Base-by-base conservation (phyloP, 2,113 vertebrate species). In the Asarcornis scutulata region DNA sequence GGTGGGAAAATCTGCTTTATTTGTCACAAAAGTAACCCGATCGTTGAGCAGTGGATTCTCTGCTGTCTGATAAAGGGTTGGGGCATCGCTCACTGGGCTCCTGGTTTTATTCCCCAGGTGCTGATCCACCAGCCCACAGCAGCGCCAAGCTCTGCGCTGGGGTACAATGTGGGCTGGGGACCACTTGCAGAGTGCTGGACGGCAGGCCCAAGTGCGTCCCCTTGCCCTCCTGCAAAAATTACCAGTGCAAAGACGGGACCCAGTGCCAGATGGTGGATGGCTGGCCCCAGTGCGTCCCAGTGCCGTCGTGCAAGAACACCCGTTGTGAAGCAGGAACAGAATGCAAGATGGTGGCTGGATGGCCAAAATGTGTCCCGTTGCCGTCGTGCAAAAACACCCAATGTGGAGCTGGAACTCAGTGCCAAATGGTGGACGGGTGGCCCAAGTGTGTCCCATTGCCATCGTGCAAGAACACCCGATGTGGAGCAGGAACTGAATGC, bases 271-370 rank as follows among this genome's bases (percentile, higher is more conserved):
- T 64, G 76, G 76, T 32, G 6, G 12, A 40, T 0, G 36, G 46
- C 0, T 14, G 2, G 8, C 77, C 77, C 2, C 20, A 27, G 1
- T 79, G 77, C 0, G 7, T 79, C 29, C 76, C 60, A 0, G 0
- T 32, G 8, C 76, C 59, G 0, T 64, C 76, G 0, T 79, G 76
- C 2, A 11, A 62, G 13, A 62, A 16, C 53, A 29, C 27, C 53
- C 53, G 14, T 1, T 55, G 53, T 29, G 27, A 16, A 16, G 53
- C 53, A 9, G 53, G 53, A 55, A 55, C 53, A 15, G 14, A 17
- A 6, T 55, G 53, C 53, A 29, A 29, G 53, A 55, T 55, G 53
- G 53, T 29, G 53, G 53, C 17, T 2, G 53, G 53, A 4, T 55
- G 53, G 53, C 53, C 53, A 4, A 16, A 55, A 26, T 55, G 53